These are phyloP conservation scores for Delphinus delphis DNA, from an alignment of 2,113 vertebrate genomes.

Conservation along the genomic window DNA sequence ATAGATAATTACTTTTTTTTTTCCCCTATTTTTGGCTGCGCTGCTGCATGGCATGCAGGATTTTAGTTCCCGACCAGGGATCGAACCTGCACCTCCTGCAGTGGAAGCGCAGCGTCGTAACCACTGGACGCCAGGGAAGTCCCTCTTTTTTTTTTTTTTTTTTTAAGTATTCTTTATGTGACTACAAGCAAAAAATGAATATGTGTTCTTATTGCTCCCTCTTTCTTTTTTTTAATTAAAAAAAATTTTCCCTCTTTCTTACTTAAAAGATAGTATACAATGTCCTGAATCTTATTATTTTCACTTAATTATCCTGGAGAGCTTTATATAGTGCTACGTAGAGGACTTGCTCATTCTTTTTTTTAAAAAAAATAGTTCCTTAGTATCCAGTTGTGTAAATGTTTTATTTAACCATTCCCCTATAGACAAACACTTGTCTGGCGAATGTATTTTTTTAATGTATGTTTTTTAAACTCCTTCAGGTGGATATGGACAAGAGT, in stretches of 20 bases:
- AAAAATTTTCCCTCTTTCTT: background rate
- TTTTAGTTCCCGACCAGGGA: too few species aligned
- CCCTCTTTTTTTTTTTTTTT: background rate
- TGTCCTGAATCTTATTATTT: background rate
- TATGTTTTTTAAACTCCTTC: conserved; percentile 53
- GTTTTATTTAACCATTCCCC: conserved; percentile 1
- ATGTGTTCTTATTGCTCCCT: background rate
- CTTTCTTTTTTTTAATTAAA: background rate
- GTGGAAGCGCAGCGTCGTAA: too few species aligned
- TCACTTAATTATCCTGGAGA: background rate
- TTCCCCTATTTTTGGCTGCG: too few species aligned
- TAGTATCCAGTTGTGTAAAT: background rate
- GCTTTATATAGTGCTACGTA: background rate
- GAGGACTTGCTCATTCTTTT: background rate
- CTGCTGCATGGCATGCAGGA: too few species aligned
- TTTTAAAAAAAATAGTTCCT: background rate
- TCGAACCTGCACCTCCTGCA: too few species aligned
- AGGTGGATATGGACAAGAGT: conserved; percentile 93
- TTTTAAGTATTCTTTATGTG: background rate
- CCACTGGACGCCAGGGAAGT: too few species aligned
- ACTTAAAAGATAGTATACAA: background rate
- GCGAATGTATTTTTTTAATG: background rate
- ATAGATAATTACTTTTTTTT: background rate
- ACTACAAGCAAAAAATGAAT: background rate
- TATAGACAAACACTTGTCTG: background rate